Percentiles rank a stretch among this genome's conserved stretches.
phyloP scores from a whole-genome alignment of 2,113 vertebrate species.

The Rutilus rutilus region DNA sequence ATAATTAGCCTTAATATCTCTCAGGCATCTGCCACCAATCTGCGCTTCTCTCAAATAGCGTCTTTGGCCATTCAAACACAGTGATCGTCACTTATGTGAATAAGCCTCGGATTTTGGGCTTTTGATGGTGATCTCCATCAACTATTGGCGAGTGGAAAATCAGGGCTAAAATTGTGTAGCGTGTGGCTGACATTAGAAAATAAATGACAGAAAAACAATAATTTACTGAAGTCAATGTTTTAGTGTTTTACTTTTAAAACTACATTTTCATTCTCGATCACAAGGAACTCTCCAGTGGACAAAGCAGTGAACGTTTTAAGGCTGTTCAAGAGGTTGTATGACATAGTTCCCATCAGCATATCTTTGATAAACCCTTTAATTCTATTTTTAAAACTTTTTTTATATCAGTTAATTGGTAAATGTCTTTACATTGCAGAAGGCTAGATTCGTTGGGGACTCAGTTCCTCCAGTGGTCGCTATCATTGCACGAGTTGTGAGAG shows the following conservation, averaged over 20 bases:
- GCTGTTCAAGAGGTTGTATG: not conserved
- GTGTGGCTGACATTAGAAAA: not conserved
- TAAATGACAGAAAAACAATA: no score
- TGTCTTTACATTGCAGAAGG: slow-evolving; percentile 60
- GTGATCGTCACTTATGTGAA: not conserved
- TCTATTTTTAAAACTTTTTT: not conserved
- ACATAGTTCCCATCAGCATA: not conserved
- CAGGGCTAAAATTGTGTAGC: no score
- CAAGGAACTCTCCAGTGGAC: not conserved
- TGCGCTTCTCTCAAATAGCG: not conserved
- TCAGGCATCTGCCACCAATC: no score
- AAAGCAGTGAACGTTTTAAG: not conserved
- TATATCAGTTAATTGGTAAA: not conserved
- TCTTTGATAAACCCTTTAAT: not conserved
- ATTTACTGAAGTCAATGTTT: no score
- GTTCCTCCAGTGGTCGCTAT: slow-evolving; percentile 68
- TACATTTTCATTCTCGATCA: not conserved
- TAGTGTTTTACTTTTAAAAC: not conserved
- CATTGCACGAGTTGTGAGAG: slow-evolving; percentile 71
- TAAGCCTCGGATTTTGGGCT: not conserved
- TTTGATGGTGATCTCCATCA: not conserved
- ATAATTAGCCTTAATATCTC: no score
- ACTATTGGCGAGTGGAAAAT: no score
- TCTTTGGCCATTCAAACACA: no score
- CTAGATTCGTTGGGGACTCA: slow-evolving; percentile 69